phyloP scores from a whole-genome alignment of 2,113 vertebrate species.

The Microcebus murinus region DNA sequence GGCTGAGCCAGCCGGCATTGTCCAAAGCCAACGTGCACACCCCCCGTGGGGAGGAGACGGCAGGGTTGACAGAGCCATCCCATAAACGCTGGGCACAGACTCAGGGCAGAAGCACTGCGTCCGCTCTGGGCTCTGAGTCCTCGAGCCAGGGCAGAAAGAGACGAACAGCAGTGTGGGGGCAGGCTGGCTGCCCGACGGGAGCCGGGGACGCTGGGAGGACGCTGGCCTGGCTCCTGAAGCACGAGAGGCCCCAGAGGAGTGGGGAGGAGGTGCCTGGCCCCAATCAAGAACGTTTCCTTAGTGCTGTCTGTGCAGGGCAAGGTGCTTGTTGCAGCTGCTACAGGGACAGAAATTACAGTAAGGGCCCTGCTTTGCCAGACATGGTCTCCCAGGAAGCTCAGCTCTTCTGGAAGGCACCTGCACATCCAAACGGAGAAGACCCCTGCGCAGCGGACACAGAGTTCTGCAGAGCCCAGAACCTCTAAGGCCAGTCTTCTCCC shows the following conservation, averaged over 20 bases:
- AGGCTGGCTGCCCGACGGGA: accelerated
- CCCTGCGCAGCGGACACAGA: accelerated
- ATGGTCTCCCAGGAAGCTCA: neutral
- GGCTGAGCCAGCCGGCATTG: neutral
- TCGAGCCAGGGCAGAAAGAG: neutral
- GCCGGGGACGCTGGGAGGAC: neutral
- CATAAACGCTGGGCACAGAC: accelerated
- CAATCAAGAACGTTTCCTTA: neutral
- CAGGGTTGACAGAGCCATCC: neutral
- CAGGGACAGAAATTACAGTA: accelerated
- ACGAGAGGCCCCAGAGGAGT: neutral
- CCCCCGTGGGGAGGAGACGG: neutral
- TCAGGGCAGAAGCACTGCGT: neutral
- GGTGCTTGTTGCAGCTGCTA: neutral
- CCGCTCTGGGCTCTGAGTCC: neutral
- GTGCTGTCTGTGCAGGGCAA: neutral
- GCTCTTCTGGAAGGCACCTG: neutral
- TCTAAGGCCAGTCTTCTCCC: neutral
- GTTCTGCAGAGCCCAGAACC: neutral
- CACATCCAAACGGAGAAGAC: accelerated
- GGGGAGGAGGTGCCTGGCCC: neutral
- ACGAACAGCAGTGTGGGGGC: neutral
- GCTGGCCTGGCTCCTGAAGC: neutral
- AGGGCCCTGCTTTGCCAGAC: neutral
- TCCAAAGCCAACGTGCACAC: neutral